phyloP scores from a whole-genome alignment of 2,888 invertebrate genomes.

The Megaustenia siamemsis region DNA sequence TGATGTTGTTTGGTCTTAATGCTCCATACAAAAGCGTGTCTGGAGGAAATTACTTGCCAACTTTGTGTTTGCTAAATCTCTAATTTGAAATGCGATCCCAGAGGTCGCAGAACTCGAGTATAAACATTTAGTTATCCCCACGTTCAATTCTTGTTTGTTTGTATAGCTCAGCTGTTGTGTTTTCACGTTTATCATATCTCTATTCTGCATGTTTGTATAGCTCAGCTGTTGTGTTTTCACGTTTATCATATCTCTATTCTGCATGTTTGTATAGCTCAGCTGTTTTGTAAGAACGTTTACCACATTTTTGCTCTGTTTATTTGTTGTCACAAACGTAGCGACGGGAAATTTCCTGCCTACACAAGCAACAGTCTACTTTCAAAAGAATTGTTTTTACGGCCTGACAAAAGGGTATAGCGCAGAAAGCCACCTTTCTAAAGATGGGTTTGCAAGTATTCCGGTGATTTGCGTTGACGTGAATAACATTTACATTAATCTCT shows the following conservation, averaged over 20 bases:
- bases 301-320: not conserved
- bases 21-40: not conserved
- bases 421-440: not conserved
- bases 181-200: conserved; percentile 3
- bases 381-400: not conserved
- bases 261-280: not conserved
- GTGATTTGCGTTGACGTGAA: not conserved
- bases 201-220: not conserved
- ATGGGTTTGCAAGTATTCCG: not conserved
- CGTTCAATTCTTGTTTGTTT: not conserved
- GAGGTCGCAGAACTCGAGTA: not conserved
- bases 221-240: not conserved
- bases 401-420: not conserved
- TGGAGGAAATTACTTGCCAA: not conserved
- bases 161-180: not conserved
- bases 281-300: not conserved
- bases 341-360: not conserved
- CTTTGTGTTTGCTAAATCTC: not conserved
- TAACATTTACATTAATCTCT: not conserved
- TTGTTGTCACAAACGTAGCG: not conserved
- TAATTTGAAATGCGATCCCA: conserved; percentile 1
- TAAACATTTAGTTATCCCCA: not conserved
- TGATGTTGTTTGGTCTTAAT: not conserved
- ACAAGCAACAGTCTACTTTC: not conserved
- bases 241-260: no score